Evolutionary conservation across 2,113 vertebrate species (phyloP).

Genomic region (Leucopsar rothschildi): DNA sequence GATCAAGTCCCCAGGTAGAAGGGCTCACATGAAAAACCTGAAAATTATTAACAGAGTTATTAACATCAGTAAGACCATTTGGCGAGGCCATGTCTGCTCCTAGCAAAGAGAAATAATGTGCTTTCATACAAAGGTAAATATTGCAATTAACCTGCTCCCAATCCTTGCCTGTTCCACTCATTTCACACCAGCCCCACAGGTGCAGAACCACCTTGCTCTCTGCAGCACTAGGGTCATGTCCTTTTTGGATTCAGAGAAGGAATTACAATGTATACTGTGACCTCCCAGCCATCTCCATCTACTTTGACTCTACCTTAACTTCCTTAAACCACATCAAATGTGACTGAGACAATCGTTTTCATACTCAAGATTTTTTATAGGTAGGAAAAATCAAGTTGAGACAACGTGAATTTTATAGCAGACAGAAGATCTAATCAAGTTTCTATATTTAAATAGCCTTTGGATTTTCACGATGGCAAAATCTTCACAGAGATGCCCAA

Average conservation of each 20-base stretch:
- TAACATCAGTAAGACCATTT: neutral
- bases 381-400: neutral
- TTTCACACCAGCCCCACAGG: neutral
- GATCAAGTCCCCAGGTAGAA: neutral
- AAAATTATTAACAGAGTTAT: neutral
- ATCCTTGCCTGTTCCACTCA: neutral
- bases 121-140: neutral
- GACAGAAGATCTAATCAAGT: neutral
- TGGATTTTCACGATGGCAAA: neutral
- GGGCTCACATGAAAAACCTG: neutral
- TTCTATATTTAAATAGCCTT: neutral
- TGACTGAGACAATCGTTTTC: neutral
- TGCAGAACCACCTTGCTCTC: neutral
- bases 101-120: neutral
- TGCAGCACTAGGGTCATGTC: neutral
- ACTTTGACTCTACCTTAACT: neutral
- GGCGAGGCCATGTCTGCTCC: neutral
- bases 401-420: neutral
- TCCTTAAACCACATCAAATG: neutral
- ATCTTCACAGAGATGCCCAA: neutral
- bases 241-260: neutral
- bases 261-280: neutral
- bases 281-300: neutral
- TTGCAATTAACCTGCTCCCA: neutral
- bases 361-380: neutral